Percentiles rank a stretch among this genome's conserved stretches.
These are phyloP conservation scores for Lagorchestes hirsutus DNA, from an alignment of 2,797 vertebrate species.

Conservation along the genomic window DNA sequence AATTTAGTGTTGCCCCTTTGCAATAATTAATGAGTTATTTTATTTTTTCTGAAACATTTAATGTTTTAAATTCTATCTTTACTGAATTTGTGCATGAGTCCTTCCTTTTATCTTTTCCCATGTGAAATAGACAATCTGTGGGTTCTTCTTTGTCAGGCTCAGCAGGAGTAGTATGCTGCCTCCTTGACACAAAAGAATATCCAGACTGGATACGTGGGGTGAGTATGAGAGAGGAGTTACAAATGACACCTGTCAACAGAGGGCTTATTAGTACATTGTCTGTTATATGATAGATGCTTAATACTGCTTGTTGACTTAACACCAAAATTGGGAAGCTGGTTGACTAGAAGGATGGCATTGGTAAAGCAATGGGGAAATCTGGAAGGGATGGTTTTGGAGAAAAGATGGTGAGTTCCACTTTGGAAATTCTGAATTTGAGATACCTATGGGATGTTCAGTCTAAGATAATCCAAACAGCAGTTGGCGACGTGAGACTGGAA, in stretches of 20 bases:
- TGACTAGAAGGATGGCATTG: not conserved
- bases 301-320: not conserved
- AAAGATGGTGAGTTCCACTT: not conserved
- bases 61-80: constrained; percentile 9
- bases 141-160: not conserved
- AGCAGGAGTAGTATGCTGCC: not conserved
- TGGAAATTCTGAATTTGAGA: not conserved
- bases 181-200: not conserved
- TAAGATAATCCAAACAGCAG: not conserved
- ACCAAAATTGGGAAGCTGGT: not conserved
- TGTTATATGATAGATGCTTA: not conserved
- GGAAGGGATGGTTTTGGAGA: not conserved
- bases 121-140: not conserved
- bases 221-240: not conserved
- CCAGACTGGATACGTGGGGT: not conserved
- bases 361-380: not conserved
- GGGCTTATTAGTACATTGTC: not conserved
- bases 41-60: no score
- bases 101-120: not conserved
- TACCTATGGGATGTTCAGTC: not conserved
- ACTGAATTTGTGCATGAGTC: not conserved
- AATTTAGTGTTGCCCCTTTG: not conserved
- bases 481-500: not conserved
- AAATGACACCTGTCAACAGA: not conserved
- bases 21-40: no score